phyloP scores from a whole-genome alignment of 2,113 vertebrate species.

The Dasyornis broadbenti region DNA sequence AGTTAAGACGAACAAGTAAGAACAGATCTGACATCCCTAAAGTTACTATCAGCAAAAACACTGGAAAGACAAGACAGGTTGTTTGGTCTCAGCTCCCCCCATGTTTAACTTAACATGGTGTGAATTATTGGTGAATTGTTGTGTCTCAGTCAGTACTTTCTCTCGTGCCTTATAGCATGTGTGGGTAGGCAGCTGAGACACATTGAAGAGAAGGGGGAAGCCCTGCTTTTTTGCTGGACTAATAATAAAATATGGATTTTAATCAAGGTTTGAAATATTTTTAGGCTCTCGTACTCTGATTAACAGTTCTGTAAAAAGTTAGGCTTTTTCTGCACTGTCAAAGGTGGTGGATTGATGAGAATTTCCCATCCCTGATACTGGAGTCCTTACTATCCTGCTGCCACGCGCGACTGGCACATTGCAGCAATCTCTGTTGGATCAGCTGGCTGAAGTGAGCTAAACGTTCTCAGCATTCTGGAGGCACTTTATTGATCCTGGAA shows the following conservation, averaged over 20 bases:
- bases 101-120: neutral
- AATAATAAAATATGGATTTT: neutral
- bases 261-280: neutral
- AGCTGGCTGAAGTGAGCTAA: neutral
- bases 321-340: neutral
- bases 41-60: neutral
- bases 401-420: neutral
- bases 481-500: neutral
- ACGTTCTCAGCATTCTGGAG: neutral
- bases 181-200: neutral
- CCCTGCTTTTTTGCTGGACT: neutral
- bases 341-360: neutral
- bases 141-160: neutral
- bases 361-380: neutral
- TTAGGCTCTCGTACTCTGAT: neutral
- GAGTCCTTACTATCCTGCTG: neutral
- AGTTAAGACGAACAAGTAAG: neutral
- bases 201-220: neutral
- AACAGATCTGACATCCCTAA: neutral
- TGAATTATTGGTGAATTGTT: neutral
- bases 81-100: neutral
- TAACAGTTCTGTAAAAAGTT: neutral
- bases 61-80: neutral
- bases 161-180: rapidly evolving
- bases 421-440: neutral